These are phyloP conservation scores for Coregonus sp. DNA, from an alignment of 2,797 vertebrate species.

Conservation along the genomic window DNA sequence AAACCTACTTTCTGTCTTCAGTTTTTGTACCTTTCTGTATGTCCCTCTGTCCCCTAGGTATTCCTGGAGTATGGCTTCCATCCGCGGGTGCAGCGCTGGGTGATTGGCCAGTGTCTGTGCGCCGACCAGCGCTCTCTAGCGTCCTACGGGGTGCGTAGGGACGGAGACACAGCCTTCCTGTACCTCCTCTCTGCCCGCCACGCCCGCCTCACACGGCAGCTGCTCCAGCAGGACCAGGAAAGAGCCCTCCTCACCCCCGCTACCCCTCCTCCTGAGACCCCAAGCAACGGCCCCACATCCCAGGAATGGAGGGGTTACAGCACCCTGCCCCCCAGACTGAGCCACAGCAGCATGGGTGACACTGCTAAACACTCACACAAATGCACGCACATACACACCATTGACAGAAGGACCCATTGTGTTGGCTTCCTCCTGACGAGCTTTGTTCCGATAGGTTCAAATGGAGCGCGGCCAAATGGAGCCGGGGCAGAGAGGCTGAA, in stretches of 20 bases:
- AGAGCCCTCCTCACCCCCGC: constrained; percentile 58
- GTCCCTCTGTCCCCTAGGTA: constrained; percentile 68
- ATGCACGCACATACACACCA: not conserved
- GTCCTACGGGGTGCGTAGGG: constrained; percentile 84
- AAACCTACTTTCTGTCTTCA: too few relatives aligned
- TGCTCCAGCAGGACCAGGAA: constrained; percentile 79
- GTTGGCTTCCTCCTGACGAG: not conserved
- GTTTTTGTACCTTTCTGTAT: not conserved
- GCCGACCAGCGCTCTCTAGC: constrained; percentile 80
- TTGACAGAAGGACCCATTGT: not conserved
- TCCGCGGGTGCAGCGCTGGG: constrained; percentile 89
- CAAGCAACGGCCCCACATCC: constrained; percentile 40
- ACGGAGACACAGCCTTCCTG: constrained; percentile 87
- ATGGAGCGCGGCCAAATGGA: constrained; percentile 20
- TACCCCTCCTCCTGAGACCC: not conserved
- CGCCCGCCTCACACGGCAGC: constrained; percentile 68
- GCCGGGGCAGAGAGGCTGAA: constrained; percentile 58
- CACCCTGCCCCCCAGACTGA: constrained; percentile 72
- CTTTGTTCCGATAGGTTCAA: constrained; percentile 20
- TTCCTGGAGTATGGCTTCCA: constrained; percentile 90
- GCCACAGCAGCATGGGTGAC: constrained; percentile 66
- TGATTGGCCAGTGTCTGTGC: constrained; percentile 88
- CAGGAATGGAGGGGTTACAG: constrained; percentile 60
- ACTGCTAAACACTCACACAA: not conserved
- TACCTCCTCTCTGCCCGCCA: constrained; percentile 84